These are phyloP conservation scores for Thereva unica DNA, from an alignment of 2,888 invertebrate genomes.

Conservation along the genomic window DNA sequence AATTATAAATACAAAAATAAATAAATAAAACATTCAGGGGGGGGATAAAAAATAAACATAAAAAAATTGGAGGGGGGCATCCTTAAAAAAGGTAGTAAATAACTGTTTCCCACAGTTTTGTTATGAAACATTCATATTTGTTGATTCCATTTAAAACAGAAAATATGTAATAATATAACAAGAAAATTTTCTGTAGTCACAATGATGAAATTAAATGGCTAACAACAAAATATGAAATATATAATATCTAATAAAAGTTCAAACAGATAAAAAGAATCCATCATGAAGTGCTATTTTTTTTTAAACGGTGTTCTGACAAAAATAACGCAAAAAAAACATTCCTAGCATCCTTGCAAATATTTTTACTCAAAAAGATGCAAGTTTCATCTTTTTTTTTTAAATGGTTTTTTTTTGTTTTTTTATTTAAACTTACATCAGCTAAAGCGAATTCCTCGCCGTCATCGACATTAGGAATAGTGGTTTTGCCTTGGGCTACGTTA, in stretches of 20 bases:
- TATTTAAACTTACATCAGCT: slow-evolving; percentile 80
- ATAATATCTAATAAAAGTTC: too few species aligned
- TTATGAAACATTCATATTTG: neutral
- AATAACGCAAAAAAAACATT: neutral
- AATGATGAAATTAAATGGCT: too few species aligned
- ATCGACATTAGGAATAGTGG: slow-evolving; percentile 91
- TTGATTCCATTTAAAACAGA: too few species aligned
- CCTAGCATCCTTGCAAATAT: neutral
- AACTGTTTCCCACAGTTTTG: slow-evolving; percentile 39
- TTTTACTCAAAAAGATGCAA: slow-evolving; percentile 11
- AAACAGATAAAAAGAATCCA: too few species aligned
- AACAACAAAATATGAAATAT: too few species aligned
- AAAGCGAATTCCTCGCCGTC: slow-evolving; percentile 89
- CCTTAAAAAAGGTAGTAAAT: neutral
- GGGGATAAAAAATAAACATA: slow-evolving; percentile 8
- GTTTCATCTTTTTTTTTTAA: slow-evolving; percentile 17
- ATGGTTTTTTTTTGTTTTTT: slow-evolving; percentile 13
- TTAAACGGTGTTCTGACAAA: too few species aligned
- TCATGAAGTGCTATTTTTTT: too few species aligned
- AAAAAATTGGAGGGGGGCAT: neutral
- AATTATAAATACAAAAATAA: too few species aligned
- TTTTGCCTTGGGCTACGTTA: slow-evolving; percentile 96
- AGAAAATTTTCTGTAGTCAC: too few species aligned
- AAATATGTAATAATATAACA: too few species aligned
- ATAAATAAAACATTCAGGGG: neutral